Base-by-base conservation (phyloP, 2,888 invertebrate genomes). In the Leucania comma region DNA sequence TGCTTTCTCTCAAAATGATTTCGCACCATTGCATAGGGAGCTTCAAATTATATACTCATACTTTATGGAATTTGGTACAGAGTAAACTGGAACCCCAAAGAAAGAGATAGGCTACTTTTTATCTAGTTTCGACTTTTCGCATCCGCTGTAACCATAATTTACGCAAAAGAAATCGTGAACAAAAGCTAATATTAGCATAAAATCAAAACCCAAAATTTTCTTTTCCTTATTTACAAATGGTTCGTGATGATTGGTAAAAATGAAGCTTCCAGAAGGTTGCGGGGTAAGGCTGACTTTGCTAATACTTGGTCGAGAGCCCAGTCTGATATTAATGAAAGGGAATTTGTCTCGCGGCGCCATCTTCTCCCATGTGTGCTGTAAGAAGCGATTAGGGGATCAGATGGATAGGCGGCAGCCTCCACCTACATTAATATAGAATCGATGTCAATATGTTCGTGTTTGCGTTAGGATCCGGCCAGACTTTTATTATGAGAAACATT, bases 331-430 rank as follows among this genome's bases (percentile, higher is more conserved):
- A 74, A 78, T 72, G 73, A 78, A 60, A 29, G 50, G 9, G 29
- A 46, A 32, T 78, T 57, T 73, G 12, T 48, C 46, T 72, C 1
- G 26, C 24, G 12, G 8, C 51, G 29, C 62, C 46, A 48, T 57
- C 14, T 53, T 48, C 35, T 26, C 46, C 51, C 46, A 48, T 51
- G 79, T 72, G 46, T 58, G 73, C 57, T 35, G 35, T 57, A 17
- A 51, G 46, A 48, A 62, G 73, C 38, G 73, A 74, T 74, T 78
- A 72, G 46, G 74, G 73, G 56, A 72, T 72, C 79, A 57, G 24
- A 72, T 72, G 24, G 50, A 62, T 57, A 29, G 29, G 22, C 10
- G 14, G 22, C 57, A 38, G 32, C 2, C 20, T 56, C 59, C 59
- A 26, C 12, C 42, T 2, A 32, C 42, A 42, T 72, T 57, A 26